Evolutionary conservation across 2,797 vertebrate genomes (phyloP).

Genomic region (Sarcoramphus papa): DNA sequence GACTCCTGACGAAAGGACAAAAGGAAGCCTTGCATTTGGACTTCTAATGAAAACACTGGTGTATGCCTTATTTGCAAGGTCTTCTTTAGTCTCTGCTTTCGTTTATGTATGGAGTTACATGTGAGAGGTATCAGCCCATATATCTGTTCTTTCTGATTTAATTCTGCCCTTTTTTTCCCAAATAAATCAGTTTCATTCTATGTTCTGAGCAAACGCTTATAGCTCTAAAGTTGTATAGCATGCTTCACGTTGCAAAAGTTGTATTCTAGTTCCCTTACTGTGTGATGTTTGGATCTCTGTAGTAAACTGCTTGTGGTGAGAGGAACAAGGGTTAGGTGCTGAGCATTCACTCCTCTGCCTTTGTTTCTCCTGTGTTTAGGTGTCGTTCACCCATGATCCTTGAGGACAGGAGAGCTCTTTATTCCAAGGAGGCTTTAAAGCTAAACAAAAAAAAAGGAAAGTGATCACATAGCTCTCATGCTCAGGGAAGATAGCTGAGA

Average conservation of each 20-base stretch:
- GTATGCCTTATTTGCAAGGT: neutral
- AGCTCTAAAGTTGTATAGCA: neutral
- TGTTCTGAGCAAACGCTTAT: neutral
- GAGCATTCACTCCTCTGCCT: neutral
- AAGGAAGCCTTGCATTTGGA: neutral
- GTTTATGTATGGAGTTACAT: neutral
- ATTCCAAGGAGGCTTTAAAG: neutral
- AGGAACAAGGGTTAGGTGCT: neutral
- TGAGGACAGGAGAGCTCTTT: neutral
- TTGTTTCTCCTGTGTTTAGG: neutral
- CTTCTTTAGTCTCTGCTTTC: neutral
- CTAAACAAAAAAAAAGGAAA: neutral
- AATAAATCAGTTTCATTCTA: neutral
- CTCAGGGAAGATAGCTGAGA: neutral
- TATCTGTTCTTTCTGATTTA: neutral
- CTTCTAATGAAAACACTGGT: neutral
- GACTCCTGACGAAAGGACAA: neutral
- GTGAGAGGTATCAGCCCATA: fast-evolving
- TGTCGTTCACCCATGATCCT: neutral
- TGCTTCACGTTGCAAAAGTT: neutral
- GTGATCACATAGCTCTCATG: fast-evolving
- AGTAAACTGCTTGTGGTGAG: neutral
- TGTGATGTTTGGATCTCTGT: neutral
- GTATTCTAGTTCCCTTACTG: neutral
- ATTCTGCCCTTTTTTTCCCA: neutral